phyloP scores from a whole-genome alignment of 2,888 invertebrate genomes.

The Achlya flavicornis region DNA sequence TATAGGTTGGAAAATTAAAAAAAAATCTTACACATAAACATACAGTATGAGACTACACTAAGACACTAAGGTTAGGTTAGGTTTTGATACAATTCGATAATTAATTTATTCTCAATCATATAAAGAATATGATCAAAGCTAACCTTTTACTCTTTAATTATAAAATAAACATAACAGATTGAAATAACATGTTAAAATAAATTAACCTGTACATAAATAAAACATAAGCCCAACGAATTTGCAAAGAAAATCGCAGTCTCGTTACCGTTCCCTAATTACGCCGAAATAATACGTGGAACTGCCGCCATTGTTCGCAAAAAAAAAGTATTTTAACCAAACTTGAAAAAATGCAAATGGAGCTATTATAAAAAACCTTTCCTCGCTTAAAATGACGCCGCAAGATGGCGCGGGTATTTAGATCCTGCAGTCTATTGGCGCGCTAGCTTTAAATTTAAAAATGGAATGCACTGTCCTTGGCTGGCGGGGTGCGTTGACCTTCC shows the following conservation, averaged over 20 bases:
- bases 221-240: constrained; percentile 45
- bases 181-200: neutral
- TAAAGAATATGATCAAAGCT: too few relatives aligned
- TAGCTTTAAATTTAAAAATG: constrained; percentile 82
- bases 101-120: too few relatives aligned
- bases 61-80: too few relatives aligned
- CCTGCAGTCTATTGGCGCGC: constrained; percentile 81
- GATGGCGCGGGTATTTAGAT: constrained; percentile 82
- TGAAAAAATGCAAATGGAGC: constrained; percentile 60
- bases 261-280: constrained; percentile 78
- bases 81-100: too few relatives aligned
- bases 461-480: constrained; percentile 83
- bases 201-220: constrained; percentile 28
- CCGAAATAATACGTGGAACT: constrained; percentile 71
- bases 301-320: constrained; percentile 69
- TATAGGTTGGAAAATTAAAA: too few relatives aligned
- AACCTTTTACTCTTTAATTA: too few relatives aligned
- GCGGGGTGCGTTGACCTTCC: constrained; percentile 79
- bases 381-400: constrained; percentile 75
- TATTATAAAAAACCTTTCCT: constrained; percentile 61
- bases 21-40: too few relatives aligned
- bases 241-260: constrained; percentile 45
- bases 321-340: constrained; percentile 56
- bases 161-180: too few relatives aligned
- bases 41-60: too few relatives aligned